These are phyloP conservation scores for Tetrao urogallus DNA, from an alignment of 2,113 vertebrate genomes.

Conservation along the genomic window DNA sequence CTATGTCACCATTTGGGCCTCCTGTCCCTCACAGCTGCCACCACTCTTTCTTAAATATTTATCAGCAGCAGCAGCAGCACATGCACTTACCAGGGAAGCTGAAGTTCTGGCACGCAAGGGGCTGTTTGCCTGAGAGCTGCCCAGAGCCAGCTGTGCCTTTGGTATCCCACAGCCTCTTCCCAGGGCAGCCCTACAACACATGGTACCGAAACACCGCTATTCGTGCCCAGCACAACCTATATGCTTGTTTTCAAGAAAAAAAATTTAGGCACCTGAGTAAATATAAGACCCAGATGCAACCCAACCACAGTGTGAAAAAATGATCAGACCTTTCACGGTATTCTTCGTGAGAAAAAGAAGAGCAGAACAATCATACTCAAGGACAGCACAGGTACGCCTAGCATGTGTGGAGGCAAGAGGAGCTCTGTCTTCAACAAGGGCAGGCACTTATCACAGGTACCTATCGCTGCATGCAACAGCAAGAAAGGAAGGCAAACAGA, in stretches of 20 bases:
- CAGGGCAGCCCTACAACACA: background rate
- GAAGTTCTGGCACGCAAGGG: background rate
- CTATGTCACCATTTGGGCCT: background rate
- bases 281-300: background rate
- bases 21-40: background rate
- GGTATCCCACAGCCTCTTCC: fast-evolving
- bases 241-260: background rate
- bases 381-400: background rate
- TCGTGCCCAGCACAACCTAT: background rate
- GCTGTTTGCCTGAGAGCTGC: background rate
- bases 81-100: fast-evolving
- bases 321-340: background rate
- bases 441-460: background rate
- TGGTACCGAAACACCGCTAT: background rate
- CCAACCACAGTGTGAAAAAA: background rate
- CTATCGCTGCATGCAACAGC: background rate
- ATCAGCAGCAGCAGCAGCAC: background rate
- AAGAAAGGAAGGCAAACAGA: background rate
- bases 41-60: background rate
- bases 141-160: background rate
- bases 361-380: background rate
- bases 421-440: background rate
- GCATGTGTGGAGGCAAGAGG: fast-evolving
- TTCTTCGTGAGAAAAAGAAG: background rate
- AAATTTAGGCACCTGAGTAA: background rate